phyloP scores from a whole-genome alignment of 2,113 vertebrate genomes.

The Hypocryptadius cinnamomeus region DNA sequence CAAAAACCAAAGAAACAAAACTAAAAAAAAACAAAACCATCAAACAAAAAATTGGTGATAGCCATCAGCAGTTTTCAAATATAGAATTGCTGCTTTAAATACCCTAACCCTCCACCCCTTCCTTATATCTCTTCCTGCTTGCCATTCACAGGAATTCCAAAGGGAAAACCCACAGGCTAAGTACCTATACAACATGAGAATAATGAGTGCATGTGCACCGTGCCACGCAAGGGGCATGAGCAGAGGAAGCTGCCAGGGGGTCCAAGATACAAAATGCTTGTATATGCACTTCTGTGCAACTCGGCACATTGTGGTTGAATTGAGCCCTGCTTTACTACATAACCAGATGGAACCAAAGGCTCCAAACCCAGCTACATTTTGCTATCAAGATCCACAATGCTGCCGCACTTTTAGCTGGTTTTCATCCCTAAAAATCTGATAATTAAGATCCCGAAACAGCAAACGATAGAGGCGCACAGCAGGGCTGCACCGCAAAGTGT shows the following conservation, averaged over 20 bases:
- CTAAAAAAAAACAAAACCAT: background rate
- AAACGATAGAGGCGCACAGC: background rate
- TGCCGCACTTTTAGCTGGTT: background rate
- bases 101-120: background rate
- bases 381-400: accelerated
- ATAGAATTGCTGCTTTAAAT: background rate
- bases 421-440: background rate
- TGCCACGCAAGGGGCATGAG: accelerated
- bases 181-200: background rate
- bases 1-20: background rate
- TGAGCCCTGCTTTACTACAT: background rate
- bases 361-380: background rate
- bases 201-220: accelerated
- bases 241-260: background rate
- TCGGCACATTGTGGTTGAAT: accelerated
- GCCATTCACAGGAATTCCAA: background rate
- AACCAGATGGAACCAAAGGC: background rate
- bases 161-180: background rate
- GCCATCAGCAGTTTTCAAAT: background rate
- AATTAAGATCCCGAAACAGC: background rate
- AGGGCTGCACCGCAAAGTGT: accelerated
- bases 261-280: background rate
- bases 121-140: background rate
- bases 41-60: background rate
- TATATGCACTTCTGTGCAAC: background rate